Base-by-base conservation (phyloP, 2,797 vertebrate species). In the Tinamus major region DNA sequence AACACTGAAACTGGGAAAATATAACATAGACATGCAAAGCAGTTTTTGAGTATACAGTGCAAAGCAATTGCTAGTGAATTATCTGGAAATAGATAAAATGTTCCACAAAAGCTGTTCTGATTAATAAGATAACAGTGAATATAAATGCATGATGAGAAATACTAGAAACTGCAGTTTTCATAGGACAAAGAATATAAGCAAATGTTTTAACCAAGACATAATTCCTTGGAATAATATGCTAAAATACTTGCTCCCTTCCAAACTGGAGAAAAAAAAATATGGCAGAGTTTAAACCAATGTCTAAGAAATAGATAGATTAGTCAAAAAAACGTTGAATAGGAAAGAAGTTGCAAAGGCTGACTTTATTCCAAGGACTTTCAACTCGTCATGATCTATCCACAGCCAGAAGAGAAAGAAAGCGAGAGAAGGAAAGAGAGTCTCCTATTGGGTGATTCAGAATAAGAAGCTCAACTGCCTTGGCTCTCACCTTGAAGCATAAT, bases 401-500 rank as follows among this genome's bases (percentile, higher is more conserved):
- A 56, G 11, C 31, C 53, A 31, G 29, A 55, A 55, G 24, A 33
- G 31, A 33, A 31, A 94, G 56, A 59, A 49, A 71, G 15, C 64
- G 9, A 74, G 29, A 81, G 18, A 51, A 46, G 85, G 42, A 46
- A 23, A n/a, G 15, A 29, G 21, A 51, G 59, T 72, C 89, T 93
- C 62, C 79, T 89, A 13, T 26, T 20, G 70, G 46, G 63, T 56
- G 89, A 76, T 93, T 95, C 85, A 81, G 49, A 91, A 65, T 46
- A 91, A 58, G 59, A 87, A 89, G 81, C 59, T 92, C 74, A 85
- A 35, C 89, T 83, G 55, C 63, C 70, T 72, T 92, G 63, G n/a
- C 79, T 94, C 77, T 95, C 59, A 13, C 87, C 81, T 95, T 91
- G 89, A 95, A 85, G 46, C 51, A 72, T 86, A 91, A 92, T 93